Evolutionary conservation across 2,113 vertebrate genomes (phyloP).

Genomic region (Limnothrissa miodon): DNA sequence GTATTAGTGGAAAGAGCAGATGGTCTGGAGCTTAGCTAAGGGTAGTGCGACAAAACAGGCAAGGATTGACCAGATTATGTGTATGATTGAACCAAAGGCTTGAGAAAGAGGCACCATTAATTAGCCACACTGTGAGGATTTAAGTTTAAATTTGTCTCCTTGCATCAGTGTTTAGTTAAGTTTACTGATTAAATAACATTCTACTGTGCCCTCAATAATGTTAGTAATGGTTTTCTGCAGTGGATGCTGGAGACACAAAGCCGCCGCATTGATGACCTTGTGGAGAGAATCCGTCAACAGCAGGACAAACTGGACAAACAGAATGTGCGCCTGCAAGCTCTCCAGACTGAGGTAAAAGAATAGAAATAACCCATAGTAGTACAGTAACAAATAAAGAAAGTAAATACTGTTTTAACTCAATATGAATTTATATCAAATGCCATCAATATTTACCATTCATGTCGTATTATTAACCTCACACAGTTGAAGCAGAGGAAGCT

Average conservation of each 20-base stretch:
- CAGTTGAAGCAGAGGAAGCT: slow-evolving; percentile 45
- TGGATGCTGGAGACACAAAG: slow-evolving; percentile 76
- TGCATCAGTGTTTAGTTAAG: background rate
- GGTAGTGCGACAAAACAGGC: background rate
- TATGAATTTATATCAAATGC: background rate
- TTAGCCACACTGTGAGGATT: background rate
- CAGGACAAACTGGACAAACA: slow-evolving; percentile 87
- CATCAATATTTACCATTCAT: background rate
- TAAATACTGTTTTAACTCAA: background rate
- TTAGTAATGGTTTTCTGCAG: slow-evolving; percentile 50
- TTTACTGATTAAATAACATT: background rate
- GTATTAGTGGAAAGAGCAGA: background rate
- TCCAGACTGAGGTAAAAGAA: slow-evolving; percentile 65
- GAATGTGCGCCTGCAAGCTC: slow-evolving; percentile 73
- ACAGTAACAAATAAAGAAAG: background rate
- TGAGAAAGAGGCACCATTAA: background rate
- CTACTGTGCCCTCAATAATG: background rate
- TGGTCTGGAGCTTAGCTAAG: background rate
- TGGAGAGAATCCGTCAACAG: slow-evolving; percentile 84
- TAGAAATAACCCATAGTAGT: background rate
- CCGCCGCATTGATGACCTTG: slow-evolving; percentile 74
- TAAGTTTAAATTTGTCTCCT: background rate
- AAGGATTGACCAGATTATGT: background rate
- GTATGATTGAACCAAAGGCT: background rate
- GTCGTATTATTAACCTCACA: background rate